Conservation (phyloP, 2,797 vertebrate species). For the Chelon auratus region DNA sequence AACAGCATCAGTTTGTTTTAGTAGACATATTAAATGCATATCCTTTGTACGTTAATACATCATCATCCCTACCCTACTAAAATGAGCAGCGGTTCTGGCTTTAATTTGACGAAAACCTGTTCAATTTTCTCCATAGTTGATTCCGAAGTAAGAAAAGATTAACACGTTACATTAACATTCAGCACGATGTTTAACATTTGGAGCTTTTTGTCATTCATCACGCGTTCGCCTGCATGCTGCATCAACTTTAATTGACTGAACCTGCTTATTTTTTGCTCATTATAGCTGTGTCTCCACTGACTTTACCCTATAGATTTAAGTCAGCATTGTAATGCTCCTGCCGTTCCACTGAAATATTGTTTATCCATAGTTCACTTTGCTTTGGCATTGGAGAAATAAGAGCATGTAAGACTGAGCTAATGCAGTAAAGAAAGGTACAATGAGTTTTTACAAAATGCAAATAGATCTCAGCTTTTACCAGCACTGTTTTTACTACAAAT, state of each 20-base stretch:
- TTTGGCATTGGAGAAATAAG: conserved; percentile 5
- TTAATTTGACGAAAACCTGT: conserved; percentile 7
- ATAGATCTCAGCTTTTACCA: background rate
- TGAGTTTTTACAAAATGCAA: background rate
- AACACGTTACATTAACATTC: background rate
- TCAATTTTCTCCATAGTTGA: conserved; percentile 8
- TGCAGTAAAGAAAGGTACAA: background rate
- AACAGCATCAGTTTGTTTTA: background rate
- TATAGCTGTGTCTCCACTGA: background rate
- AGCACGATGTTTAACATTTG: background rate
- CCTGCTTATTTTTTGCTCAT: background rate
- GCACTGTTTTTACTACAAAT: no score
- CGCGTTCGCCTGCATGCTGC: background rate
- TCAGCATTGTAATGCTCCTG: background rate
- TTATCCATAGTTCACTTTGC: conserved; percentile 11
- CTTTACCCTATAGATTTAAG: background rate
- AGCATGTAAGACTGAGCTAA: background rate
- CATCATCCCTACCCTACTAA: background rate
- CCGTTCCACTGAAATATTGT: background rate
- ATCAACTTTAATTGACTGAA: background rate
- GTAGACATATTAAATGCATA: background rate
- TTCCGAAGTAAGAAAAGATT: background rate
- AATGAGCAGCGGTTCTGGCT: background rate
- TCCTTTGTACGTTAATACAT: conserved; percentile 17
- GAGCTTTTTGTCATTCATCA: background rate